Percentiles rank a stretch among this genome's conserved stretches.
phyloP scores from a whole-genome alignment of 1,140 invertebrate genomes.

The Drosophila pachea region DNA sequence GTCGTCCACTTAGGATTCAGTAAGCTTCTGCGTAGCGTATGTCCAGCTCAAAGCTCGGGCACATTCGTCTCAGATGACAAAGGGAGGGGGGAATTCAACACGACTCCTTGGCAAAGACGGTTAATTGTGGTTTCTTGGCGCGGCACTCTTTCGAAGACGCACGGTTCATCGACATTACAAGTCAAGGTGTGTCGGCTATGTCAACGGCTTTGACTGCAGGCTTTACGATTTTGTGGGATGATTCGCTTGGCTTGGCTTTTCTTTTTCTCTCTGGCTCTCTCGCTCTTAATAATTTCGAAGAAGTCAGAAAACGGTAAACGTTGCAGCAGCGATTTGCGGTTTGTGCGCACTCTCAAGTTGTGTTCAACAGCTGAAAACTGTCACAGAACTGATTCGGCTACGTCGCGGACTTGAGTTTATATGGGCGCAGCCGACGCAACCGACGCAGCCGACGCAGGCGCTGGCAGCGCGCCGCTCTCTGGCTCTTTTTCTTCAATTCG shows the following conservation, averaged over 20 bases:
- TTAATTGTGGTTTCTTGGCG: slow-evolving; percentile 42
- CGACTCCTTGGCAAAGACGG: slow-evolving; percentile 9
- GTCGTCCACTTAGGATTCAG: slow-evolving; percentile 21
- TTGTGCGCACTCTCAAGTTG: slow-evolving; percentile 46
- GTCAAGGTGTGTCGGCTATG: slow-evolving; percentile 57
- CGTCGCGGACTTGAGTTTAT: slow-evolving; percentile 64
- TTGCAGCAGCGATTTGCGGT: slow-evolving; percentile 7
- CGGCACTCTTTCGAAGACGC: slow-evolving; percentile 62
- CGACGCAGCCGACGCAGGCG: neutral
- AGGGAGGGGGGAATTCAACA: slow-evolving; percentile 1
- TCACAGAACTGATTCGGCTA: slow-evolving; percentile 62
- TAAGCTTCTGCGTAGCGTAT: slow-evolving; percentile 52
- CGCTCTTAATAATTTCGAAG: neutral
- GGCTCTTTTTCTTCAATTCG: slow-evolving; percentile 6
- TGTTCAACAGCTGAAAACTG: slow-evolving; percentile 76
- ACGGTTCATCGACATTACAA: slow-evolving; percentile 77
- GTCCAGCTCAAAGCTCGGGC: slow-evolving; percentile 55
- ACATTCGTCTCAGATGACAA: slow-evolving; percentile 37
- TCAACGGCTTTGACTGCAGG: slow-evolving; percentile 18
- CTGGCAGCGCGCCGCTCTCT: slow-evolving; percentile 16
- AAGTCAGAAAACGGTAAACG: slow-evolving; percentile 3
- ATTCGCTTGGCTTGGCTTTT: neutral
- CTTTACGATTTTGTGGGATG: slow-evolving; percentile 1
- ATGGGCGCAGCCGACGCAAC: slow-evolving; percentile 15
- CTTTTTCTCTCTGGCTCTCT: slow-evolving; percentile 6